Percentiles rank a stretch among this genome's conserved stretches.
Evolutionary conservation across 2,113 vertebrate genomes (phyloP).

Genomic region (Rhineura floridana): DNA sequence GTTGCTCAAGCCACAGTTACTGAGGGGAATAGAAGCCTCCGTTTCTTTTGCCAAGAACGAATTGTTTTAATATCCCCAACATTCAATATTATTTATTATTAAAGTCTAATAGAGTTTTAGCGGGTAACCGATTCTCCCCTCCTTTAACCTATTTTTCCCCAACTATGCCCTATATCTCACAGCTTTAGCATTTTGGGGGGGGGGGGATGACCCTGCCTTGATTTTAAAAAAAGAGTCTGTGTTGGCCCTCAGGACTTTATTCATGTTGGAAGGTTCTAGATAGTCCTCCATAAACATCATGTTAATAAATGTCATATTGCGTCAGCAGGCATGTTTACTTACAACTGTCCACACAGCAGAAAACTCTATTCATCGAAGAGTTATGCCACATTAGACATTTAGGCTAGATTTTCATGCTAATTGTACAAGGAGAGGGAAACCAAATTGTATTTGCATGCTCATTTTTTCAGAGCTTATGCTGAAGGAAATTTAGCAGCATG

Average conservation of each 20-base stretch:
- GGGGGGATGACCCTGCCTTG: constrained; percentile 37
- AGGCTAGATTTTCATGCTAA: constrained; percentile 61
- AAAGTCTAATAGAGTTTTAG: constrained; percentile 72
- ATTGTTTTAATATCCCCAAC: constrained; percentile 86
- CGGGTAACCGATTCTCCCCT: constrained; percentile 68
- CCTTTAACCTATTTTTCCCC: constrained; percentile 66
- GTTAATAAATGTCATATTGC: constrained; percentile 57
- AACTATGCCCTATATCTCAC: constrained; percentile 42
- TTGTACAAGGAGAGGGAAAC: constrained; percentile 56
- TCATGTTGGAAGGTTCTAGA: constrained; percentile 31
- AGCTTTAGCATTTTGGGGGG: constrained; percentile 35
- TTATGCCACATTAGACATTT: constrained; percentile 65
- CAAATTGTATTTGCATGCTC: constrained; percentile 52
- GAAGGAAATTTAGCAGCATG: neutral
- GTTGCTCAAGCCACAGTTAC: constrained; percentile 72
- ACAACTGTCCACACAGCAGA: constrained; percentile 49
- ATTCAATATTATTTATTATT: constrained; percentile 85
- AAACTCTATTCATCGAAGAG: constrained; percentile 48
- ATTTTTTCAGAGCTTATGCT: constrained; percentile 49
- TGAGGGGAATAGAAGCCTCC: constrained; percentile 76
- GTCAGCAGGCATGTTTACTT: constrained; percentile 53
- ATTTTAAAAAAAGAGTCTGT: constrained; percentile 23
- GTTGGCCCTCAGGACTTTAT: constrained; percentile 12
- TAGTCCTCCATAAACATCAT: constrained; percentile 34
- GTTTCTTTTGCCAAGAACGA: constrained; percentile 76